Evolutionary conservation across 2,888 invertebrate species (phyloP), one percentile per base, ranked within the genome.

Genomic region (Pedicia rivosa): DNA sequence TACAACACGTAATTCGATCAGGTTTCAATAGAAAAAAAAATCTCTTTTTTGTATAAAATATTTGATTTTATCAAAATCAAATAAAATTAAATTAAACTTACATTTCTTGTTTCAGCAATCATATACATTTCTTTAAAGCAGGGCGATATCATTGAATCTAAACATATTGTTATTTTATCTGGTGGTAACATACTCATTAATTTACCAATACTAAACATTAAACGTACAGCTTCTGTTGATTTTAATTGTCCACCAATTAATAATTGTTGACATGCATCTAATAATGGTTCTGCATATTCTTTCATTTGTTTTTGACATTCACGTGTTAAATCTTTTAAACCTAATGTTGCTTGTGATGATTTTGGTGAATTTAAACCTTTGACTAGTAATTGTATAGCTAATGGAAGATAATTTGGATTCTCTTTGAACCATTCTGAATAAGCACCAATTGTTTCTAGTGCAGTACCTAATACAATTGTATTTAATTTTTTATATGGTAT

Each of bases 371-470:
- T 68, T 9, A 86, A 57, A 2, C 80, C 79, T 24, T 75, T 62
- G 12, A 70, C 64, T 3, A 83, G 60, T 15, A 84, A 59, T n/a
- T 78, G 75, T 37, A 84, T 64, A 5, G 78, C 72, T 40, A 68
- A 67, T 17, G 67, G 67, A 43, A 86, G 62, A 55, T 72, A 72
- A 13, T 70, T 67, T 0, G 78, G 75, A 59, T 82, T 76, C 35
- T 67, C 69, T 43, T 72, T 71, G 39, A 91, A 68, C 91, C 91
- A 92, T 47, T 80, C 75, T 14, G 88, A 81, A 63, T 86, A 91
- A 0, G 81, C 72, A 33, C 86, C 86, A 35, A 86, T 70, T 36
- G 80, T 77, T 50, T 82, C 79, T 32, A 86, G 66, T 9, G 82
- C 76, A 1, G 81, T 78, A 22, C 72, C 72, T 35, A 83, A 63